Percentiles rank a stretch among this genome's conserved stretches.
Conservation (phyloP, 2,888 invertebrate species). For the Clostera curtula region DNA sequence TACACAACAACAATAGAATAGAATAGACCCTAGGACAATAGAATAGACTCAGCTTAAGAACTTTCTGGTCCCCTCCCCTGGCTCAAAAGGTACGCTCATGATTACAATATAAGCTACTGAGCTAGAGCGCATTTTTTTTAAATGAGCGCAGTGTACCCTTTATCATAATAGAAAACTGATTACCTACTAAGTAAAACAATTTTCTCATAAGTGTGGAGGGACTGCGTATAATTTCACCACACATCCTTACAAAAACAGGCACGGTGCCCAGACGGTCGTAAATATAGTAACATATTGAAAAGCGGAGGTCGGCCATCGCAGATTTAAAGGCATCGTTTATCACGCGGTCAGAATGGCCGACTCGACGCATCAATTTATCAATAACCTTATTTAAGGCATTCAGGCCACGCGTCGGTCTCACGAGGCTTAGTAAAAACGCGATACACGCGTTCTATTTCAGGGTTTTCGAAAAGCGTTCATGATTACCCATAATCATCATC, state of each 20-base stretch:
- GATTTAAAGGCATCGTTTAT: slow-evolving; percentile 20
- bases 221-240: no score
- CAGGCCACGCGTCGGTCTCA: slow-evolving; percentile 4
- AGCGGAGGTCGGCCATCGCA: slow-evolving; percentile 7
- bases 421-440: slow-evolving; percentile 3
- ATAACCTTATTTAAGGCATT: slow-evolving; percentile 18
- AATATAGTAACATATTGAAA: slow-evolving; percentile 21
- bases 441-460: neutral
- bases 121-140: no score
- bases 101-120: no score
- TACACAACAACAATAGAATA: no score
- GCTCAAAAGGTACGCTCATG: no score
- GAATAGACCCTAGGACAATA: no score
- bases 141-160: no score
- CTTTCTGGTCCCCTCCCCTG: no score
- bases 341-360: slow-evolving; percentile 23
- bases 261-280: slow-evolving; percentile 3
- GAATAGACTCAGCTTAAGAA: no score
- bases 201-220: no score
- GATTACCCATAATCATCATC: slow-evolving; percentile 2
- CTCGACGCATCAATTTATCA: slow-evolving; percentile 28
- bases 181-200: no score
- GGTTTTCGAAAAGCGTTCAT: neutral
- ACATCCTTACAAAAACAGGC: neutral
- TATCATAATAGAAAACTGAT: no score